Conservation (phyloP, 2,113 vertebrate genomes). For the Ceratotherium simum region DNA sequence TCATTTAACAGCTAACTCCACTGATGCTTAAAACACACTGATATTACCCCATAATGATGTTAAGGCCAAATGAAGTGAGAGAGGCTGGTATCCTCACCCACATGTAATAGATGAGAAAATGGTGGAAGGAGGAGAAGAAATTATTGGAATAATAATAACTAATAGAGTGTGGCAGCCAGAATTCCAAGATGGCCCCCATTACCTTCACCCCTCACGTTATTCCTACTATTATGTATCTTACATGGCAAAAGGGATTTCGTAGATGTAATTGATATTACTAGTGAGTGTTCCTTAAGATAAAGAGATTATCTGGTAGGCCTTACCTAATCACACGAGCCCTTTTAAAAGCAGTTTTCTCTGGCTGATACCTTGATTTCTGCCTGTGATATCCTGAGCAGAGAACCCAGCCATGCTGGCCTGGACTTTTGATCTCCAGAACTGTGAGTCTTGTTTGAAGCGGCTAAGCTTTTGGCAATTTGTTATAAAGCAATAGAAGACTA, state of each 20-base stretch:
- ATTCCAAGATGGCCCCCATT: not conserved
- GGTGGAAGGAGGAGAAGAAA: not conserved
- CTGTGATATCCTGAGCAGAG: not conserved
- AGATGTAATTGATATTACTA: not conserved
- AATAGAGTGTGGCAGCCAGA: not conserved
- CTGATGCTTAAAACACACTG: not conserved
- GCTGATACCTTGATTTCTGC: not conserved
- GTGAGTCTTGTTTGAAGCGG: slow-evolving; percentile 19
- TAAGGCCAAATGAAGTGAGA: not conserved
- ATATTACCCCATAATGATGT: not conserved
- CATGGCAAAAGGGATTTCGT: not conserved
- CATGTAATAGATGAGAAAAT: not conserved
- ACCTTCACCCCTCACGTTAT: not conserved
- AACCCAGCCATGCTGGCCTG: not conserved
- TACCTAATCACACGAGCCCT: not conserved
- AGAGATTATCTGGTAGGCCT: not conserved
- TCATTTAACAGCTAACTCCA: slow-evolving; percentile 20
- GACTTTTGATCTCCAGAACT: not conserved
- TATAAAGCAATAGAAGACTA: not conserved
- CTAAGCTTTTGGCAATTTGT: not conserved
- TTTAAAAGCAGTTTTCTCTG: slow-evolving; percentile 27
- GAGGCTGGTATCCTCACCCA: not conserved
- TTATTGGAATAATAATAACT: not conserved
- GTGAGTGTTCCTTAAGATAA: not conserved
- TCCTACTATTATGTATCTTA: not conserved